These are phyloP conservation scores for Hyalella azteca DNA, from an alignment of 2,888 invertebrate species.

Conservation along the genomic window DNA sequence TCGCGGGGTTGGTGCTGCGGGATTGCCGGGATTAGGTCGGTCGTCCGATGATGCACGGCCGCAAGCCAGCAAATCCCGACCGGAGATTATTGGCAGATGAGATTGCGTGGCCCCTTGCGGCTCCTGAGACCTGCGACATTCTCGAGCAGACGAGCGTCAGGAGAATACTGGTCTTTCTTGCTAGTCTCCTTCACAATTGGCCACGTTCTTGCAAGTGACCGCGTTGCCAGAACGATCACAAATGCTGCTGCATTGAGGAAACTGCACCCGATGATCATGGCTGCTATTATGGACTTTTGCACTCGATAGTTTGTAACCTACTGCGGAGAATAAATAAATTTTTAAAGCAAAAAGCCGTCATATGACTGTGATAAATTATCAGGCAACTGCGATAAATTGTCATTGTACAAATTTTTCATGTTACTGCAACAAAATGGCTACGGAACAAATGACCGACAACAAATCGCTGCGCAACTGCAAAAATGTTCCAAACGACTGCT, in stretches of 20 bases:
- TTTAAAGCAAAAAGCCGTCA: too few species aligned
- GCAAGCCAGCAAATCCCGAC: constrained; percentile 4
- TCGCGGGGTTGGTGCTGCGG: neutral
- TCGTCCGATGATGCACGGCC: constrained; percentile 29
- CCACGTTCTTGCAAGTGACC: neutral
- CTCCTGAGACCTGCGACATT: neutral
- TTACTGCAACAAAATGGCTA: too few species aligned
- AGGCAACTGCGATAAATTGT: too few species aligned
- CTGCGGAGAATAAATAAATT: too few species aligned
- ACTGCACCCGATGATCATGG: too few species aligned
- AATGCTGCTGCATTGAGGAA: neutral
- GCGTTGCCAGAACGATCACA: neutral
- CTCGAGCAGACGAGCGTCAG: neutral
- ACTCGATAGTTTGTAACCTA: too few species aligned
- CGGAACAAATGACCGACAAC: too few species aligned
- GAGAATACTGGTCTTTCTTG: neutral
- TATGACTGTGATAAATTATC: too few species aligned
- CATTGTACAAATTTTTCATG: too few species aligned
- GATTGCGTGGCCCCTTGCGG: neutral
- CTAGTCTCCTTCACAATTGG: neutral
- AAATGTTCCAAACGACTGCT: too few species aligned
- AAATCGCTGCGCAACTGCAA: too few species aligned
- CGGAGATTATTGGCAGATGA: constrained; percentile 30
- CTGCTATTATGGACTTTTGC: too few species aligned
- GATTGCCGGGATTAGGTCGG: constrained; percentile 25